Percentiles rank a stretch among this genome's conserved stretches.
Conservation (phyloP, 2,888 invertebrate species). For the Nephrotoma appendiculata region DNA sequence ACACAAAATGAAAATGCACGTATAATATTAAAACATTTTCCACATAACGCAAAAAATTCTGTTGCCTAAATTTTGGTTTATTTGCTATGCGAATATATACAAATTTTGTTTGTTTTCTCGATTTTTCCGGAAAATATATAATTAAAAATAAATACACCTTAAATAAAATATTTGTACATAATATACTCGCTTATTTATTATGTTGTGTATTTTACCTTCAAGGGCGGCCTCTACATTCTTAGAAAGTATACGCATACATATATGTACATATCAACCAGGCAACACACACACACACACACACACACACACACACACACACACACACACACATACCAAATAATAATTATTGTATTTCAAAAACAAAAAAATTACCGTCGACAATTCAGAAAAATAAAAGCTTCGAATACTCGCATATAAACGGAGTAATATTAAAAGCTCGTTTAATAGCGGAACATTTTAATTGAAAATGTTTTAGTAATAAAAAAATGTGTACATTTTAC, state of each 20-base stretch:
- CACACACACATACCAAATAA: not conserved
- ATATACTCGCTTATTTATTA: too few species aligned
- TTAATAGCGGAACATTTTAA: not conserved
- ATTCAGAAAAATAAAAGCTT: too few species aligned
- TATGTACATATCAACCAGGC: too few species aligned
- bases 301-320: too few species aligned
- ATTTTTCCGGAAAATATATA: not conserved
- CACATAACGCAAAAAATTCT: not conserved
- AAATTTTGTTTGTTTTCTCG: not conserved
- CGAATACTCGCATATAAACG: too few species aligned
- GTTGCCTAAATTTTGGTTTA: not conserved
- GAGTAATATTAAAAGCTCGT: not conserved
- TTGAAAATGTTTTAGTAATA: not conserved
- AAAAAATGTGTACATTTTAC: not conserved
- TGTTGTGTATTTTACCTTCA: not conserved
- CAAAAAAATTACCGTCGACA: too few species aligned
- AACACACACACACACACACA: too few species aligned
- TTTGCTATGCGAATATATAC: not conserved
- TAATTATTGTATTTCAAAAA: not conserved
- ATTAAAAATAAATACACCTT: not conserved
- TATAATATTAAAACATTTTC: not conserved
- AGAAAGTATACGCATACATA: too few species aligned
- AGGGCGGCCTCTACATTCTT: not conserved
- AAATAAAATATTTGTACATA: not conserved
- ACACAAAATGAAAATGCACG: not conserved